phyloP scores from a whole-genome alignment of 2,113 vertebrate species.

The Gorsachius goisagi region DNA sequence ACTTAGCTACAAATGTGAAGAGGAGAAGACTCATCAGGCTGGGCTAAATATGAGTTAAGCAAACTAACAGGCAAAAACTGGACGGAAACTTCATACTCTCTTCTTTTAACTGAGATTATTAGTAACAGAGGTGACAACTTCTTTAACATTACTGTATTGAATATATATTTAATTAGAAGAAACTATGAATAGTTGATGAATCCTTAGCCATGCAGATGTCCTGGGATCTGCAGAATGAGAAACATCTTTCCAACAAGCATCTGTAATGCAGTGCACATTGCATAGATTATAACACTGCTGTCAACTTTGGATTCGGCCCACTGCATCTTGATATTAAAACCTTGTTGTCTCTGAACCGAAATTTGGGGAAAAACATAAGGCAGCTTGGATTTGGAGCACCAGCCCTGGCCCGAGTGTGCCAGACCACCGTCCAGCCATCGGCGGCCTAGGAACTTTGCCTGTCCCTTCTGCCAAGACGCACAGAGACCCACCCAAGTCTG shows the following conservation, averaged over 20 bases:
- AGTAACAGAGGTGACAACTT: neutral
- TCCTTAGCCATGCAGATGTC: neutral
- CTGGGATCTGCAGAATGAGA: conserved; percentile 3
- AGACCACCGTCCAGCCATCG: neutral
- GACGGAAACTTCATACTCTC: neutral
- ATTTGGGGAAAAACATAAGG: conserved; percentile 23
- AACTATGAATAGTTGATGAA: neutral
- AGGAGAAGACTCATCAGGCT: neutral
- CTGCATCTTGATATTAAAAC: conserved; percentile 4
- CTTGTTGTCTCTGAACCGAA: neutral
- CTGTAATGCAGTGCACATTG: conserved; percentile 15
- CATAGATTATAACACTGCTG: neutral
- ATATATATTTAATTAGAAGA: conserved; percentile 29
- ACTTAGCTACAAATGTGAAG: neutral
- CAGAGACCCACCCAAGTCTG: neutral
- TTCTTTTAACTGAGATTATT: neutral
- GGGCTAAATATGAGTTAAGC: neutral
- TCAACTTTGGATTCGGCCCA: neutral
- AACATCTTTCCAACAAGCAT: conserved; percentile 13
- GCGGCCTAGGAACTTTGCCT: neutral
- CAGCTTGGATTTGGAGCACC: neutral
- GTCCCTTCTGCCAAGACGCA: neutral
- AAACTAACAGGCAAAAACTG: neutral
- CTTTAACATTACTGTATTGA: neutral
- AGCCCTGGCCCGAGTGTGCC: neutral